Evolutionary conservation across 2,113 vertebrate genomes (phyloP).

Genomic region (Bagarius yarrelli): DNA sequence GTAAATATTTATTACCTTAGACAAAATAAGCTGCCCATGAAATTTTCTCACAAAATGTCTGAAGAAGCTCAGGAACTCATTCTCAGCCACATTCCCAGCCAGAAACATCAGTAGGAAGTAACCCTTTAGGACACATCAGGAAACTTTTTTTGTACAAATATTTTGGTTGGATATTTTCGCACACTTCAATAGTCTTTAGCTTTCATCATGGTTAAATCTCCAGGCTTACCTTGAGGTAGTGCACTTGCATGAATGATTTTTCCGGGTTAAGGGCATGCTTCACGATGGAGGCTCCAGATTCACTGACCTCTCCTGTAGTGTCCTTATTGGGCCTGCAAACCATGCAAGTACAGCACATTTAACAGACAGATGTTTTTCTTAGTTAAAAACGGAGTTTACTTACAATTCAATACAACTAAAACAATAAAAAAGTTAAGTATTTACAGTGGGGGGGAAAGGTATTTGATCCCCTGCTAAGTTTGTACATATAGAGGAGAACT

Average conservation of each 20-base stretch:
- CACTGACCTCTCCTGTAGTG: constrained; percentile 79
- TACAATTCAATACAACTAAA: too few species aligned
- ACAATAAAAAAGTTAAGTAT: too few species aligned
- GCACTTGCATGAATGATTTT: constrained; percentile 94
- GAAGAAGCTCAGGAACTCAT: constrained; percentile 80
- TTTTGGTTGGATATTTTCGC: too few species aligned
- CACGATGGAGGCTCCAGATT: constrained; percentile 84
- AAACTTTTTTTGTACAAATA: too few species aligned
- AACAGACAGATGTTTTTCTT: constrained; percentile 19
- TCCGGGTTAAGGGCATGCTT: constrained; percentile 92
- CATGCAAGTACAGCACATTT: constrained; percentile 30
- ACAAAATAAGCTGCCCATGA: constrained; percentile 90
- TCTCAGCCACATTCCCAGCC: constrained; percentile 76
- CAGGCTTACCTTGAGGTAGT: constrained; percentile 90
- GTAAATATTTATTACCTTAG: constrained; percentile 77
- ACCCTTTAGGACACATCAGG: constrained; percentile 71
- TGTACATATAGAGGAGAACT: too few species aligned
- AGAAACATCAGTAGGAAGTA: constrained; percentile 89
- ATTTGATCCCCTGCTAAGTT: too few species aligned
- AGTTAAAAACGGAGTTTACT: constrained; percentile 18
- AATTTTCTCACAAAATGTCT: constrained; percentile 81
- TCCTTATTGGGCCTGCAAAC: constrained; percentile 86
- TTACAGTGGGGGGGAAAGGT: too few species aligned
- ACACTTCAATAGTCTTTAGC: not conserved
- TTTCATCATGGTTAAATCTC: not conserved